Evolutionary conservation across 2,113 vertebrate species (phyloP).

Genomic region (Sebastes fasciatus): DNA sequence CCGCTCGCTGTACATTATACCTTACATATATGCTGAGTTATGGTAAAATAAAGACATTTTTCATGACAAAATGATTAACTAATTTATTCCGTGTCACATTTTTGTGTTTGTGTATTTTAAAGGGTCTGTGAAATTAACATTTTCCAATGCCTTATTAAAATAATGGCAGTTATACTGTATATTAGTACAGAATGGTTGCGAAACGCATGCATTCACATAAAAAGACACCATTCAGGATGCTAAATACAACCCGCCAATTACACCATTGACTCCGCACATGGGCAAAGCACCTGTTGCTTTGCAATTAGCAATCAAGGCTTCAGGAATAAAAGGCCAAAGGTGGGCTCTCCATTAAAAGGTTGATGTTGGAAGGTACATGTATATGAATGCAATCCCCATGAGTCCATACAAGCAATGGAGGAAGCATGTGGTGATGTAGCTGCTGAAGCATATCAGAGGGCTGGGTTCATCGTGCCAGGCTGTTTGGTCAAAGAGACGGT

Average conservation of each 20-base stretch:
- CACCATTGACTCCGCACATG: neutral
- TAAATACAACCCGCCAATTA: neutral
- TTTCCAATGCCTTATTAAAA: neutral
- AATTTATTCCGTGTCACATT: neutral
- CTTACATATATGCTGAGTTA: neutral
- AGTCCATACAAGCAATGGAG: neutral
- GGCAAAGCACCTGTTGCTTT: slow-evolving; percentile 42
- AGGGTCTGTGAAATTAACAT: neutral
- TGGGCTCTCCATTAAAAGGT: neutral
- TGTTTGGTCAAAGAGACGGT: neutral
- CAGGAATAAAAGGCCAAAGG: neutral
- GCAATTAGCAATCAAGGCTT: slow-evolving; percentile 10
- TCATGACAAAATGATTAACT: neutral
- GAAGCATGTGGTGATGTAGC: neutral
- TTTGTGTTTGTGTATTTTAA: slow-evolving; percentile 1
- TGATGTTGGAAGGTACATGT: neutral
- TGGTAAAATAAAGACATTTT: neutral
- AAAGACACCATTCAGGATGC: neutral
- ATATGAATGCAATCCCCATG: neutral
- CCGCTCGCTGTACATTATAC: too few species aligned
- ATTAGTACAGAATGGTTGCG: neutral
- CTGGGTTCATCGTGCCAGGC: neutral
- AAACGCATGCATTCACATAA: neutral
- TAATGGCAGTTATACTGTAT: neutral
- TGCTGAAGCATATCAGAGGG: slow-evolving; percentile 4